A percentile compares a stretch with the other conserved stretches of the same genome.
Conservation (phyloP, 2,797 vertebrate species). For the Fistularia tabacaria region DNA sequence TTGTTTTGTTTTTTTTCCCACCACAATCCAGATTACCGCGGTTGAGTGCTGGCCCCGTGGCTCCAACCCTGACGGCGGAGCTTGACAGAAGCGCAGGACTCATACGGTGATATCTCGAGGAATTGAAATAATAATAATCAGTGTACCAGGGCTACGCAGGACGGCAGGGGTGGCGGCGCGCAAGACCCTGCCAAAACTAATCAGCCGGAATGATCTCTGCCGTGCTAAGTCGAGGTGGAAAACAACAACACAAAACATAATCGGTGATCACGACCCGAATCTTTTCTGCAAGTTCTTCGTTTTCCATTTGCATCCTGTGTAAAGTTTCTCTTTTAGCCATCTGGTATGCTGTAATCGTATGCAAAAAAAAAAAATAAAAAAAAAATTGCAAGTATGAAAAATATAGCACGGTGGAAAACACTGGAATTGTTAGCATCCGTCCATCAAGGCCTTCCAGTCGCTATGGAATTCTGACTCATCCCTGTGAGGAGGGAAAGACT, state of each 20-base stretch:
- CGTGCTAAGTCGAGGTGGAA: constrained; percentile 3
- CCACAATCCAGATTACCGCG: constrained; percentile 56
- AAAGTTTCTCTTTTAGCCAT: too few relatives aligned
- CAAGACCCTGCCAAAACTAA: constrained; percentile 15
- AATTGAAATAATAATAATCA: constrained; percentile 56
- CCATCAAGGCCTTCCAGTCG: too few relatives aligned
- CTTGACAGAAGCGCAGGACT: constrained; percentile 26
- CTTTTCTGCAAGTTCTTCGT: background rate
- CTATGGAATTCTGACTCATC: too few relatives aligned
- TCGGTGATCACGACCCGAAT: too few relatives aligned
- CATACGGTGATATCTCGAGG: constrained; percentile 48
- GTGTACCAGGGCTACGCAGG: constrained; percentile 42
- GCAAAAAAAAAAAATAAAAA: too few relatives aligned
- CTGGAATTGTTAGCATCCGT: too few relatives aligned
- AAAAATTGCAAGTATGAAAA: too few relatives aligned
- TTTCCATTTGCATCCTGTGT: too few relatives aligned
- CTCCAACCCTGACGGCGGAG: constrained; percentile 50
- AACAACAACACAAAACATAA: background rate
- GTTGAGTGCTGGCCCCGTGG: constrained; percentile 45
- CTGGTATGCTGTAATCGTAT: too few relatives aligned
- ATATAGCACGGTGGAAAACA: too few relatives aligned
- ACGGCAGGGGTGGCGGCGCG: constrained; percentile 23
- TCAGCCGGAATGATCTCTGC: constrained; percentile 19
- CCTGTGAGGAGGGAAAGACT: too few relatives aligned
- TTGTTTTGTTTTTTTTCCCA: constrained; percentile 31